Evolutionary conservation across 2,113 vertebrate genomes (phyloP).

Genomic region (Rafetus swinhoei): DNA sequence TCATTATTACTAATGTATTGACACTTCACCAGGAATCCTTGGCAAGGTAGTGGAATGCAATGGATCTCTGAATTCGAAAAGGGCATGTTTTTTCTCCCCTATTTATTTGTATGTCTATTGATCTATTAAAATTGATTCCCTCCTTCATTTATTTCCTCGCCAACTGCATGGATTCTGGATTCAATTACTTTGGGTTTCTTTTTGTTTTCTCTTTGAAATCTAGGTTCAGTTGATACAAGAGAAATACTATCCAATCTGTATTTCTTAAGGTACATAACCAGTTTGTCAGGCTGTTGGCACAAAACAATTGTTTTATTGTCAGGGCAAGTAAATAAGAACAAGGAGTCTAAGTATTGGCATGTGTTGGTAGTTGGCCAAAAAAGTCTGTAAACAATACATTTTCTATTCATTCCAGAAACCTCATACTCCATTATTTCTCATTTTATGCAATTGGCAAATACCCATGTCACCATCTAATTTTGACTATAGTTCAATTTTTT

Average conservation of each 20-base stretch:
- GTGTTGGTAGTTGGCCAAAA: conserved; percentile 71
- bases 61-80: neutral
- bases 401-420: conserved; percentile 76
- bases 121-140: conserved; percentile 68
- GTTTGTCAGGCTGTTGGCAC: conserved; percentile 74
- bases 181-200: conserved; percentile 43
- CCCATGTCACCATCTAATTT: conserved; percentile 75
- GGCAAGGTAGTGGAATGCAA: neutral
- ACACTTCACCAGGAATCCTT: conserved; percentile 11
- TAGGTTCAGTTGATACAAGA: conserved; percentile 11
- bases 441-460: conserved; percentile 77
- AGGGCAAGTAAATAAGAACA: conserved; percentile 73
- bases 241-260: conserved; percentile 49
- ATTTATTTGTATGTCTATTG: conserved; percentile 22
- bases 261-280: conserved; percentile 57
- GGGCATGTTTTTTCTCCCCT: neutral
- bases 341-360: conserved; percentile 75
- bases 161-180: conserved; percentile 39
- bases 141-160: conserved; percentile 61
- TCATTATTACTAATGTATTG: neutral
- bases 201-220: neutral
- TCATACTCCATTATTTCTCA: conserved; percentile 73
- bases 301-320: conserved; percentile 77
- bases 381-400: conserved; percentile 70
- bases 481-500: conserved; percentile 71